Base-by-base conservation (phyloP, 2,113 vertebrate genomes). In the Parus major region DNA sequence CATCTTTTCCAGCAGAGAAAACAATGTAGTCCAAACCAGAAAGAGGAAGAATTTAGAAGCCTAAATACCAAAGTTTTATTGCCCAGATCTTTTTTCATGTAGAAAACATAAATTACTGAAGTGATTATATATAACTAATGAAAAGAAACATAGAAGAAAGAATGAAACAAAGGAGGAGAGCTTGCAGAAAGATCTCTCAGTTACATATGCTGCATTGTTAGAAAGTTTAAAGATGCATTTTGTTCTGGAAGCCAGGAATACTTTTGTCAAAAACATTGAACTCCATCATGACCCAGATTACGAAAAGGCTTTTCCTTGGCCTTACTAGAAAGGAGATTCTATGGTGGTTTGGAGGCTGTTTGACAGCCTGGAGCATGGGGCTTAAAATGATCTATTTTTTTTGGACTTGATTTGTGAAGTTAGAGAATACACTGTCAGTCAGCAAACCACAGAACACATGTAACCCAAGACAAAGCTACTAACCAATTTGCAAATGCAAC, bases 321-420 rank as follows among this genome's bases (percentile, higher is more conserved):
- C 36, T 88, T 31, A 27, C 59, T 80, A 63, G 71, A 79, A 94
- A 76, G 73, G 39, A 23, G 49, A 73, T 23, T 14, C 10, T 5
- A 21, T 61, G 78, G 63, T 0, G 0, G 7, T 86, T 96, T 94
- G 79, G 88, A 95, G 82, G 29, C 76, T 70, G 36, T 66, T 83
- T 86, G 94, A 92, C 68, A 92, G 71, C n/a, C 66, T 70, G 82
- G 66, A 95, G n/a, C 55, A 8, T 12, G 27, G 33, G 63, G 42
- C 47, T 92, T 88, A 73, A 89, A 87, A 90, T 92, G 35, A 93
- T 78, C 46, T 95, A n/a, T 63, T 73, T 66, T 86, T 90, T 90
- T 82, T 94, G 95, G 92, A 86, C 55, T 86, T 82, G 57, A 39
- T 92, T 90, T 80, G 42, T 93, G 56, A 80, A 88, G 63, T 86